Base-by-base conservation (phyloP, 2,888 invertebrate species). In the Eupsilia transversa region DNA sequence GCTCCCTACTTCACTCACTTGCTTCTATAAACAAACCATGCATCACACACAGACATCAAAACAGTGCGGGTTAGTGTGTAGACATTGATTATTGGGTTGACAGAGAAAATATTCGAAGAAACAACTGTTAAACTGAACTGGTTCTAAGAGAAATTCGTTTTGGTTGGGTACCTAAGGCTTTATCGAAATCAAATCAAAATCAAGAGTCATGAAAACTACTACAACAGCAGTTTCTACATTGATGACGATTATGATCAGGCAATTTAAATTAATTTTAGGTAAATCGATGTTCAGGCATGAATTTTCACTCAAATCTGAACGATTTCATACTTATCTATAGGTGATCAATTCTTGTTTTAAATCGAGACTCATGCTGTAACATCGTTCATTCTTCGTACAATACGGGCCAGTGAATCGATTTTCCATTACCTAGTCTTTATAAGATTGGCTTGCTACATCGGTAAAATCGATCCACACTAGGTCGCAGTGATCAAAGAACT, bases 21-120 rank as follows among this genome's bases (percentile, higher is more conserved):
- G 93, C 90, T 91, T 94, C 96, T 96, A 96, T 88, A 91, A 87
- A 92, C 94, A 94, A 92, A 94, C 92, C 96, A 95, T 95, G 96
- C 96, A 88, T 93, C 88, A 94, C 92, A 93, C 80, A 90, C 88
- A 86, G 70, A 86, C 83, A 86, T 86, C 86, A 82, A 87, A 86
- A 90, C 89, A 72, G 92, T 94, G 94, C 94, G 66, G 74, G 91
- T 94, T 94, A 94, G 92, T 93, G 67, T 63, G 20, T 74, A 66
- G 54, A 83, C 41, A 67, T 60, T 41, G 43, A 79, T 82, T 75
- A 75, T 54, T 81, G 67, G 75, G 57, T 74, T 74, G 74, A 86
- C 57, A 80, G 73, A 87, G 81, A 77, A 86, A 83, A 86, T 72
- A 83, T 75, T 77, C 0, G 9, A 72, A 52, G n/a, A 30, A 20